Conservation (phyloP, 2,113 vertebrate genomes). For the Coturnix japonica region DNA sequence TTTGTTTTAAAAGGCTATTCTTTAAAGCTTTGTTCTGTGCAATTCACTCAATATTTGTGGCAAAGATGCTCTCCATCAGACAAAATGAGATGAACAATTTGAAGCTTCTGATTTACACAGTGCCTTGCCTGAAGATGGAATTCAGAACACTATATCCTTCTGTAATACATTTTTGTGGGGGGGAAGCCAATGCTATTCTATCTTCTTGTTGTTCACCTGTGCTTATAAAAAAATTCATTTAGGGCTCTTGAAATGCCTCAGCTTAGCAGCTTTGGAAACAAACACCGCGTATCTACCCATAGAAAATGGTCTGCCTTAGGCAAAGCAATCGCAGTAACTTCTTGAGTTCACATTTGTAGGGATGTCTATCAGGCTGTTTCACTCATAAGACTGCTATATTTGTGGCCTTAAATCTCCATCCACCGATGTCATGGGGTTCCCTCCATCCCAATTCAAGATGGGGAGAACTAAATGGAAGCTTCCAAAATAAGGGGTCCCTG, state of each 20-base stretch:
- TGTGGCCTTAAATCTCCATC: background rate
- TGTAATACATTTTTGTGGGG: background rate
- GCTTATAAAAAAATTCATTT: slow-evolving; percentile 16
- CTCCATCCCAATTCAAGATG: background rate
- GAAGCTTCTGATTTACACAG: background rate
- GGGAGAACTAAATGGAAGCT: background rate
- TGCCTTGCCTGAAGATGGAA: background rate
- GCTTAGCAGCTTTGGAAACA: background rate
- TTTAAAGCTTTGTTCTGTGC: slow-evolving; percentile 2
- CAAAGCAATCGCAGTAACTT: background rate
- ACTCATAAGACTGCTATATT: background rate
- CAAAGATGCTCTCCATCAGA: background rate
- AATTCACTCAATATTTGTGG: background rate
- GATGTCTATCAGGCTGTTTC: background rate
- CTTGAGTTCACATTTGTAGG: background rate
- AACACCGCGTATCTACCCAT: background rate
- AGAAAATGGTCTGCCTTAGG: background rate
- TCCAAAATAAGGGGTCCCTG: background rate
- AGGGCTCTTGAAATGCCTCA: background rate
- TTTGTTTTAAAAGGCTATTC: background rate
- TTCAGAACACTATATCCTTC: background rate
- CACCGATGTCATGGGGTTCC: background rate
- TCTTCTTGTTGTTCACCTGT: background rate
- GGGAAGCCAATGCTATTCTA: background rate
- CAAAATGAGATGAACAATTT: background rate